phyloP scores from a whole-genome alignment of 2,888 invertebrate species.

The Blastobasis lacticolella region DNA sequence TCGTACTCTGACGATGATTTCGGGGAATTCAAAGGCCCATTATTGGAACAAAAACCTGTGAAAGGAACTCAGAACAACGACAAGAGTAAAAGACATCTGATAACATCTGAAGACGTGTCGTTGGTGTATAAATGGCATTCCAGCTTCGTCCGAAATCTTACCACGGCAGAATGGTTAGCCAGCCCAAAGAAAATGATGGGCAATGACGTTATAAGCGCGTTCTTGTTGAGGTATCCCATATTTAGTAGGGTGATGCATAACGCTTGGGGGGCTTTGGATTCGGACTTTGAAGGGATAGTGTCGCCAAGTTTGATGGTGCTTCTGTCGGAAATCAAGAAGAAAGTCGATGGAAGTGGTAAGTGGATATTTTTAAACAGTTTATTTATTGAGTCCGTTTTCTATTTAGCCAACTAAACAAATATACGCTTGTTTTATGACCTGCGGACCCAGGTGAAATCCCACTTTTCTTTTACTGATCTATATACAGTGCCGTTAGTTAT shows the following conservation, averaged over 20 bases:
- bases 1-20: conserved; percentile 81
- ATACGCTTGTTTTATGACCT: too few relatives aligned
- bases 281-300: conserved; percentile 66
- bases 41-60: conserved; percentile 62
- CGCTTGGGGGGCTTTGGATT: conserved; percentile 66
- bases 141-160: conserved; percentile 71
- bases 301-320: conserved; percentile 75
- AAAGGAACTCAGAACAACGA: conserved; percentile 30
- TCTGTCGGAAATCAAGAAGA: conserved; percentile 64
- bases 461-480: too few relatives aligned
- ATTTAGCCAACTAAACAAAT: background rate
- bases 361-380: background rate
- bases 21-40: conserved; percentile 75
- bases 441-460: too few relatives aligned
- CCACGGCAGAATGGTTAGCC: conserved; percentile 76
- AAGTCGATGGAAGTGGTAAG: conserved; percentile 60
- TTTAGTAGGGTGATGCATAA: conserved; percentile 72
- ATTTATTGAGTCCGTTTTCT: background rate
- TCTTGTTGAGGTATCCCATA: conserved; percentile 75
- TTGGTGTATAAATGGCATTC: conserved; percentile 77
- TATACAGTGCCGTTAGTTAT: too few relatives aligned
- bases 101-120: conserved; percentile 71
- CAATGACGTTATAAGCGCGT: conserved; percentile 54
- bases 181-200: conserved; percentile 56
- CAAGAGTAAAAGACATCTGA: conserved; percentile 37